Evolutionary conservation across 2,113 vertebrate species (phyloP), one percentile per base, ranked within the genome.

Genomic region (Caranx melampygus): DNA sequence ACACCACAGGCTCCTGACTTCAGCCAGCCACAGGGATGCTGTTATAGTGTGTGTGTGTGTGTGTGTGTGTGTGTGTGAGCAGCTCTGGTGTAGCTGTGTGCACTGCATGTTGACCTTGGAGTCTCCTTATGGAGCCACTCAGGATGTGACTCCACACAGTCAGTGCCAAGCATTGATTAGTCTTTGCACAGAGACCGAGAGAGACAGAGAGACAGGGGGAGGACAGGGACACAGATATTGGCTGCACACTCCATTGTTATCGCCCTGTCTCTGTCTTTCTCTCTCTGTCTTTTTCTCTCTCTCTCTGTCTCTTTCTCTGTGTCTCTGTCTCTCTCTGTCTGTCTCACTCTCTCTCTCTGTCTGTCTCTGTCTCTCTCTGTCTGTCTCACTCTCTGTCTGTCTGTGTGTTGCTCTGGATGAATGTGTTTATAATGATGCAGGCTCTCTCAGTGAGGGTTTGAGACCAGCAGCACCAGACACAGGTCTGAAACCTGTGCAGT

Each of bases 121-220:
- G 76, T 86, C 87, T 87, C 76, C 78, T 87, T 84, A 83, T 80
- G 81, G 68, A 78, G 77, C 83, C 87, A 89, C 90, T 92, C 87
- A 91, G 93, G 86, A 92, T 90, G 88, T 88, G 88, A 88, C 81
- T 88, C 89, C 68, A 91, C 88, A 91, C 89, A 87, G 90, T 91
- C 75, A 87, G 85, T 72, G 88, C 81, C 89, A 89, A 79, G 75
- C 84, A 94, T 94, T 88, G 93, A 94, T 94, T 93, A 85, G 91
- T 85, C 15, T 89, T 90, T 90, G 79, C 82, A 47, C 86, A 85
- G 87, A 84, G 18, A 60, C 78, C 78, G 75, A 72, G 72, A 78
- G 78, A 16, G 90, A 84, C 86, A 85, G 86, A 87, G n/a, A 72
- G 81, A 84, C 78, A 45, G 77, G 26, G 26, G 1, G 26, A 26